A percentile compares a stretch with the other conserved stretches of the same genome.
Conservation (phyloP, 2,888 invertebrate genomes). For the Harpalus rubripes region DNA sequence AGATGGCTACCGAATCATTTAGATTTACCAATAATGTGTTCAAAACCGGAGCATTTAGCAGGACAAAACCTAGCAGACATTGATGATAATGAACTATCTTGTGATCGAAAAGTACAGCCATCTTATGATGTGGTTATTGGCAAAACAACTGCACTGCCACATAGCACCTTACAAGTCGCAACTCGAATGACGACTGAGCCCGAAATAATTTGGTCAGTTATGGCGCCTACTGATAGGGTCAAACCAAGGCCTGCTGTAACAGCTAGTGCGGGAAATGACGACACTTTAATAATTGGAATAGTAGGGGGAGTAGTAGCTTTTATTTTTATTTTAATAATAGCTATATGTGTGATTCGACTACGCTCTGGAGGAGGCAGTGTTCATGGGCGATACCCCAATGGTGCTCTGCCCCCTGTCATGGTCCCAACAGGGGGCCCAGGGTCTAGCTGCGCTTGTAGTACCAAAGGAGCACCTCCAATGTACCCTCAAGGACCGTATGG, state of each 20-base stretch:
- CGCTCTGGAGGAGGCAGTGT: slow-evolving; percentile 82
- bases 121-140: slow-evolving; percentile 33
- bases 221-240: slow-evolving; percentile 84
- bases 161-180: slow-evolving; percentile 76
- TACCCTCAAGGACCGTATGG: slow-evolving; percentile 81
- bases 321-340: slow-evolving; percentile 91
- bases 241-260: slow-evolving; percentile 80
- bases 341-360: slow-evolving; percentile 92
- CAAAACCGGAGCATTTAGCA: slow-evolving; percentile 84
- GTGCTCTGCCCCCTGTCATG: slow-evolving; percentile 76
- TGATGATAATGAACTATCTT: slow-evolving; percentile 89
- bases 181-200: slow-evolving; percentile 85
- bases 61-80: slow-evolving; percentile 87
- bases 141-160: slow-evolving; percentile 76
- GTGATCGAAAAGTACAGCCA: slow-evolving; percentile 80
- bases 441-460: slow-evolving; percentile 80
- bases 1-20: slow-evolving; percentile 87
- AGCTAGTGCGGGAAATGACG: slow-evolving; percentile 87
- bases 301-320: slow-evolving; percentile 95
- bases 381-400: slow-evolving; percentile 72
- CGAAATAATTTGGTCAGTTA: slow-evolving; percentile 93
- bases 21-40: slow-evolving; percentile 79
- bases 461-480: slow-evolving; percentile 78
- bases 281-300: slow-evolving; percentile 96
- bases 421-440: slow-evolving; percentile 78